A percentile compares a stretch with the other conserved stretches of the same genome.
These are phyloP conservation scores for Ceratosolen fusciceps DNA, from an alignment of 1,140 invertebrate genomes.

Conservation along the genomic window DNA sequence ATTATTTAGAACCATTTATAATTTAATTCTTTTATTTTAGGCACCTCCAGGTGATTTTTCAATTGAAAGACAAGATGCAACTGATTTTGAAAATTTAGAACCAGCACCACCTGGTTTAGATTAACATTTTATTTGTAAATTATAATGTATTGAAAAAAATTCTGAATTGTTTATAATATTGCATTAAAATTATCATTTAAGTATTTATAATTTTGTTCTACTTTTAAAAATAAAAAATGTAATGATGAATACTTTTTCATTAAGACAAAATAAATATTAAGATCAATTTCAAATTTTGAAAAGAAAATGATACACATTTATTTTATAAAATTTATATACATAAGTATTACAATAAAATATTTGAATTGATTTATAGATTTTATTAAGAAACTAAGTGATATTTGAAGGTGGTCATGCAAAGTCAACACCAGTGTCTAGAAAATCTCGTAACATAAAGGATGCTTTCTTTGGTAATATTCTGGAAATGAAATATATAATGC, in stretches of 20 bases:
- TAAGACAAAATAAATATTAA: too few species aligned
- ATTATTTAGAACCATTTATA: neutral
- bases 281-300: too few species aligned
- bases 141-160: slow-evolving; percentile 13
- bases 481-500: slow-evolving; percentile 54
- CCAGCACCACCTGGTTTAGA: slow-evolving; percentile 70
- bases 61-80: slow-evolving; percentile 63
- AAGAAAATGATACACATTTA: neutral
- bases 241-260: neutral
- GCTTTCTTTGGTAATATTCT: slow-evolving; percentile 76
- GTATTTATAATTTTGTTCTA: slow-evolving; percentile 18
- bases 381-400: neutral
- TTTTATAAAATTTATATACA: slow-evolving; percentile 27
- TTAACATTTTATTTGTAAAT: slow-evolving; percentile 53
- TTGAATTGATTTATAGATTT: slow-evolving; percentile 6
- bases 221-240: neutral
- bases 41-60: slow-evolving; percentile 64
- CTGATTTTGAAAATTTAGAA: slow-evolving; percentile 65
- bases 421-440: slow-evolving; percentile 78
- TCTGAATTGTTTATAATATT: neutral
- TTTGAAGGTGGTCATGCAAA: slow-evolving; percentile 70
- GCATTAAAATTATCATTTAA: neutral
- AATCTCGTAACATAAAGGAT: slow-evolving; percentile 75
- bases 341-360: slow-evolving; percentile 27
- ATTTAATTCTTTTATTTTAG: slow-evolving; percentile 54